phyloP scores from a whole-genome alignment of 2,113 vertebrate genomes.

The Calypte anna region DNA sequence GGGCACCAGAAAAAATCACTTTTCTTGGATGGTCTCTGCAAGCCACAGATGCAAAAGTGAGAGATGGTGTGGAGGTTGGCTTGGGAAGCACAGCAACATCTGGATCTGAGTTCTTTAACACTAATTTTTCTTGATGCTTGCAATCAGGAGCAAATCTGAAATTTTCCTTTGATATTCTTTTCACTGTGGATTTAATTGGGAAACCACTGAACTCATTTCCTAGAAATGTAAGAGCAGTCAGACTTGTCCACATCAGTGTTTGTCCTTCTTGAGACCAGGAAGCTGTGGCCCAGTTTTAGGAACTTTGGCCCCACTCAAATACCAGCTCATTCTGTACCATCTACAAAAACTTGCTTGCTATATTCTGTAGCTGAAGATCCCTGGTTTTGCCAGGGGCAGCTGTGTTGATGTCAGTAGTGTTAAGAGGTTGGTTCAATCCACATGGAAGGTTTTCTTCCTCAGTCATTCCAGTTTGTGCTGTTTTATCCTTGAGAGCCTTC shows the following conservation, averaged over 20 bases:
- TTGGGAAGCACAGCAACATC: not conserved
- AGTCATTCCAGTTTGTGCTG: not conserved
- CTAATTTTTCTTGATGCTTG: not conserved
- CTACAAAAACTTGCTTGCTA: not conserved
- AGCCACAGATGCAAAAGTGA: not conserved
- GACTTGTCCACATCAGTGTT: not conserved
- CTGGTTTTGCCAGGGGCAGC: not conserved
- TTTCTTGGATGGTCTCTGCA: not conserved
- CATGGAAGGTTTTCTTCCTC: fast-evolving
- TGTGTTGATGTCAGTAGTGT: not conserved
- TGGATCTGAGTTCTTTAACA: not conserved
- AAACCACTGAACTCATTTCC: not conserved
- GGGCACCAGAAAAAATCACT: not conserved
- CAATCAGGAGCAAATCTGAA: not conserved
- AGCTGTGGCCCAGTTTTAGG: not conserved
- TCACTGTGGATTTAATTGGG: not conserved
- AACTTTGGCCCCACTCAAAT: not conserved
- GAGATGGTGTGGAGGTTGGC: not conserved
- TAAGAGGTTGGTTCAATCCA: not conserved
- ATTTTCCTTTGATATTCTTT: not conserved
- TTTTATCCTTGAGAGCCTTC: not conserved
- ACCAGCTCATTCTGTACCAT: not conserved
- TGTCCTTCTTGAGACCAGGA: not conserved
- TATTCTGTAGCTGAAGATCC: not conserved
- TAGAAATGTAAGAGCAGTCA: not conserved